Conservation (phyloP, 2,113 vertebrate species). For the Gavia stellata region DNA sequence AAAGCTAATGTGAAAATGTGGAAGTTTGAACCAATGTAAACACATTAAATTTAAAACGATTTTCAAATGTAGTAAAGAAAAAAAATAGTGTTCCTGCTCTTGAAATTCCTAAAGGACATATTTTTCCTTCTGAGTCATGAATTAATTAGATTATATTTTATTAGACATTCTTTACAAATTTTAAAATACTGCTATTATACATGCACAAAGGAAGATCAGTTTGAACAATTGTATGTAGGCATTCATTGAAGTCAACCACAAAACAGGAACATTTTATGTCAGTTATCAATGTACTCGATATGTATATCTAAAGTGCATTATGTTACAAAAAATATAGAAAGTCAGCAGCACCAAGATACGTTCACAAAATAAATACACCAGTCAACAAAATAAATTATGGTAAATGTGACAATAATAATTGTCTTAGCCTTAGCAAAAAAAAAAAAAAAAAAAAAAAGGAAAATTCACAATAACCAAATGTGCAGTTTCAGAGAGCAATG, state of each 20-base stretch:
- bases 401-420: slow-evolving; percentile 75
- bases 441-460: slow-evolving; percentile 13
- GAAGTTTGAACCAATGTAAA: slow-evolving; percentile 47
- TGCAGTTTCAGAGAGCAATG: slow-evolving; percentile 73
- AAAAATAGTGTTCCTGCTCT: slow-evolving; percentile 20
- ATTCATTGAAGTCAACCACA: slow-evolving; percentile 71
- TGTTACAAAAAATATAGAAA: slow-evolving; percentile 91
- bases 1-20: slow-evolving; percentile 68
- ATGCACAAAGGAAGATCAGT: slow-evolving; percentile 69
- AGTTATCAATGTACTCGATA: slow-evolving; percentile 75
- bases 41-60: slow-evolving; percentile 20
- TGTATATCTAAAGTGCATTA: slow-evolving; percentile 98
- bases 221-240: slow-evolving; percentile 65
- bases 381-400: slow-evolving; percentile 93
- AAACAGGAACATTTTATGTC: slow-evolving; percentile 71
- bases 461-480: slow-evolving; percentile 77
- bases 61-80: slow-evolving; percentile 57
- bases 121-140: slow-evolving; percentile 32
- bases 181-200: slow-evolving; percentile 77
- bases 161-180: slow-evolving; percentile 79
- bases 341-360: slow-evolving; percentile 94
- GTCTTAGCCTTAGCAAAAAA: slow-evolving; percentile 65
- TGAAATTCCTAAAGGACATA: slow-evolving; percentile 51
- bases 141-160: slow-evolving; percentile 79
- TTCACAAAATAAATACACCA: slow-evolving; percentile 97